phyloP scores from a whole-genome alignment of 2,888 invertebrate species.

The Meiosimyza platycephala region DNA sequence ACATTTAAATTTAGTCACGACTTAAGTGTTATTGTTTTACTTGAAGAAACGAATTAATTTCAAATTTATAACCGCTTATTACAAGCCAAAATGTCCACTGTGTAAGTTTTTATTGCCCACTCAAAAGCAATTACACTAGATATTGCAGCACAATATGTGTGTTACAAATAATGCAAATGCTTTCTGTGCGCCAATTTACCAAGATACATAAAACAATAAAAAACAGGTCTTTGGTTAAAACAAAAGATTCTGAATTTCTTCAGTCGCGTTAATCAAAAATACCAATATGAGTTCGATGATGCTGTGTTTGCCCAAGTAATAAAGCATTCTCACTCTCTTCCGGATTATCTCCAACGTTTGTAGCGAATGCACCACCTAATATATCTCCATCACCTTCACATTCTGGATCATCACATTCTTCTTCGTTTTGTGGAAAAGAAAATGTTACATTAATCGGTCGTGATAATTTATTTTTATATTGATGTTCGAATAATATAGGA shows the following conservation, averaged over 20 bases:
- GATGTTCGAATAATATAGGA: constrained; percentile 88
- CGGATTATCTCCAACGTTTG: constrained; percentile 62
- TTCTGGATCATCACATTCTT: constrained; percentile 69
- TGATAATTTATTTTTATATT: constrained; percentile 84
- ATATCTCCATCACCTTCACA: constrained; percentile 62
- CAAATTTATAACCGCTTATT: neutral
- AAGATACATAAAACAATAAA: constrained; percentile 38
- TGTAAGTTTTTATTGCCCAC: constrained; percentile 40
- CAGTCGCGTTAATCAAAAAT: constrained; percentile 66
- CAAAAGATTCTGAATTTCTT: constrained; percentile 50
- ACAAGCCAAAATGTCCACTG: constrained; percentile 25
- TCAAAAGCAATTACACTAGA: constrained; percentile 34
- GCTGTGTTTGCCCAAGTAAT: constrained; percentile 68
- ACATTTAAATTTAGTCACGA: too few species aligned
- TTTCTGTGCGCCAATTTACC: neutral
- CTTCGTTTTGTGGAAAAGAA: constrained; percentile 84
- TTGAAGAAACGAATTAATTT: neutral
- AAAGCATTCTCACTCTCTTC: constrained; percentile 69
- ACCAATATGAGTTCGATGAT: constrained; percentile 68
- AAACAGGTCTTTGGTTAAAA: constrained; percentile 48
- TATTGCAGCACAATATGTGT: constrained; percentile 21
- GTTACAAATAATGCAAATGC: constrained; percentile 26
- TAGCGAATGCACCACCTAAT: constrained; percentile 54
- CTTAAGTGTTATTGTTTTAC: too few species aligned
- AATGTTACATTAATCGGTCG: constrained; percentile 90